These are phyloP conservation scores for Salvelinus namaycush DNA, from an alignment of 2,113 vertebrate genomes.

Conservation along the genomic window DNA sequence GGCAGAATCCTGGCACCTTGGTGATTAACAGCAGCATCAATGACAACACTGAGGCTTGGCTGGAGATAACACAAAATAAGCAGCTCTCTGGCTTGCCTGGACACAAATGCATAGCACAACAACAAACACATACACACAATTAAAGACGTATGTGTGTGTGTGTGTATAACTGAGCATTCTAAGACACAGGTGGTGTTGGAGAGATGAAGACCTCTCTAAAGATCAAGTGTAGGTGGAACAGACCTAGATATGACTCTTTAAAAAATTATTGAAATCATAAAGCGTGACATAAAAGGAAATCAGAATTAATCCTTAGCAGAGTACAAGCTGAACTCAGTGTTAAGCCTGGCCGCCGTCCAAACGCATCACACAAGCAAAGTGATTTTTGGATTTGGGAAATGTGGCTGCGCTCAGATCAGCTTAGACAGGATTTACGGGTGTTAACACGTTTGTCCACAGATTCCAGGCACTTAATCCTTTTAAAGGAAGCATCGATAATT, in stretches of 20 bases:
- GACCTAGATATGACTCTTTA: constrained; percentile 8
- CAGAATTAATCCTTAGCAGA: neutral
- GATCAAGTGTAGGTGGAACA: constrained; percentile 28
- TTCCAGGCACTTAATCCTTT: neutral
- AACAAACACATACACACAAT: neutral
- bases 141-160: too few relatives aligned
- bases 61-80: constrained; percentile 43
- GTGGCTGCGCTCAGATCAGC: neutral
- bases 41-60: constrained; percentile 36
- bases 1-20: neutral
- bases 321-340: neutral
- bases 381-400: neutral
- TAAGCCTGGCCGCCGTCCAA: neutral
- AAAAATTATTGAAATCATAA: constrained; percentile 14
- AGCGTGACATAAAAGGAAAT: neutral
- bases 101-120: neutral
- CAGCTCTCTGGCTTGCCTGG: constrained; percentile 6
- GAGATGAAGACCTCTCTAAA: constrained; percentile 26
- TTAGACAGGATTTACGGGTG: constrained; percentile 2
- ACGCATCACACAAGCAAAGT: neutral
- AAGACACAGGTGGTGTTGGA: constrained; percentile 18
- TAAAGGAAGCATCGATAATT: constrained; percentile 16
- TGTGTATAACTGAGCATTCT: too few relatives aligned
- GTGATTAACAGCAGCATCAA: constrained; percentile 25
- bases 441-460: neutral